phyloP scores from a whole-genome alignment of 2,113 vertebrate species.

The Scalopus aquaticus region DNA sequence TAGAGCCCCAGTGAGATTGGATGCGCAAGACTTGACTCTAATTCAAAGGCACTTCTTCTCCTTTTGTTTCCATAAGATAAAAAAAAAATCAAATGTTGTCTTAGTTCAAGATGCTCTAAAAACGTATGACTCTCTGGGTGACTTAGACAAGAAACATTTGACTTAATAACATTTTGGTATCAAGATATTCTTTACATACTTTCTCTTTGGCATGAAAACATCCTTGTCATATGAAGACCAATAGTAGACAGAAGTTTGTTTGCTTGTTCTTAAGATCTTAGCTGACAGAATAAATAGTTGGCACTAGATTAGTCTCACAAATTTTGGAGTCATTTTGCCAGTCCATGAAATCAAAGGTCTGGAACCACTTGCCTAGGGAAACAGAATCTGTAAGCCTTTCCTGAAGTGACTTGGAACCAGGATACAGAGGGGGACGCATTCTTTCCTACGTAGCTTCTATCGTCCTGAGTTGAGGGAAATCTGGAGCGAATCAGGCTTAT shows the following conservation, averaged over 20 bases:
- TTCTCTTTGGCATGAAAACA: not conserved
- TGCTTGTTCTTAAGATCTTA: not conserved
- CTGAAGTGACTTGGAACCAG: not conserved
- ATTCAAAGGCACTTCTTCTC: not conserved
- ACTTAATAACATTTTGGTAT: not conserved
- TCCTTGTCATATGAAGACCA: not conserved
- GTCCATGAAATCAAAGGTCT: slow-evolving; percentile 10
- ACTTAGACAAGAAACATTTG: not conserved
- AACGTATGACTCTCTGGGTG: not conserved
- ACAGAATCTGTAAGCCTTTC: not conserved
- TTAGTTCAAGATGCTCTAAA: not conserved
- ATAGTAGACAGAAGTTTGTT: not conserved
- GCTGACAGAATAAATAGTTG: not conserved
- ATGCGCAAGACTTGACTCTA: not conserved
- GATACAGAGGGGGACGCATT: too few species aligned
- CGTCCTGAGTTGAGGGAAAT: not conserved
- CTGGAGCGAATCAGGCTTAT: not conserved
- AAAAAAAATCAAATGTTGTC: not conserved
- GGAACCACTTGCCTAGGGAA: not conserved
- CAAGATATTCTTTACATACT: not conserved
- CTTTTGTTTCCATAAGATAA: not conserved
- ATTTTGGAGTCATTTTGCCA: not conserved
- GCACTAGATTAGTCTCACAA: not conserved
- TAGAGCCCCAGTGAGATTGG: not conserved
- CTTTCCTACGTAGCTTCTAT: not conserved